Conservation (phyloP, 1,140 invertebrate genomes). For the Lasioglossum albipes region DNA sequence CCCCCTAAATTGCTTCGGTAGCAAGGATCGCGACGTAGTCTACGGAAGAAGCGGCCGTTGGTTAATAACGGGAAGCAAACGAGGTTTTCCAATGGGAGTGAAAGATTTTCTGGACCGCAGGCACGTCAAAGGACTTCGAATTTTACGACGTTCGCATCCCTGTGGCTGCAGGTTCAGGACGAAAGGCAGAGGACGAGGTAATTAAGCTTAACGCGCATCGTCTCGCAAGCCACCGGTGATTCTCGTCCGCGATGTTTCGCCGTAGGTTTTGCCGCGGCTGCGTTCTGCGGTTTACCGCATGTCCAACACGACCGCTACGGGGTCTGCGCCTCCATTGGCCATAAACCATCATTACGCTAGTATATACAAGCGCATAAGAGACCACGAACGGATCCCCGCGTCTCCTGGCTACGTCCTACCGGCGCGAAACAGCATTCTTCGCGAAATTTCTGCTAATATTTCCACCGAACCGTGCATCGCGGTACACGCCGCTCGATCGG, state of each 20-base stretch:
- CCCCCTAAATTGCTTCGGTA: too few species aligned
- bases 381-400: conserved; percentile 17
- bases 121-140: too few species aligned
- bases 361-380: conserved; percentile 68
- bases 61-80: too few species aligned
- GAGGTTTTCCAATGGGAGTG: too few species aligned
- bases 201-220: conserved; percentile 66
- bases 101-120: too few species aligned
- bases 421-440: conserved; percentile 16
- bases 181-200: conserved; percentile 56
- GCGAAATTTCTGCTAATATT: conserved; percentile 55
- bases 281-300: conserved; percentile 78
- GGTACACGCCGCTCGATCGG: conserved; percentile 14
- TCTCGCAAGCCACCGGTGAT: conserved; percentile 46
- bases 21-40: too few species aligned
- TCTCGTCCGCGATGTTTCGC: conserved; percentile 48
- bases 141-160: background rate
- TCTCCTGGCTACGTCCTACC: conserved; percentile 7
- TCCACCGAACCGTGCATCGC: conserved; percentile 8
- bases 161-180: conserved; percentile 15
- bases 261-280: conserved; percentile 69
- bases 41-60: too few species aligned
- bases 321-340: conserved; percentile 59
- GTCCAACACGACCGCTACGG: conserved; percentile 73
- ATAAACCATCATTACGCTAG: conserved; percentile 76